A percentile compares a stretch with the other conserved stretches of the same genome.
phyloP scores from a whole-genome alignment of 1,140 invertebrate genomes.

The Onthophagus taurus region DNA sequence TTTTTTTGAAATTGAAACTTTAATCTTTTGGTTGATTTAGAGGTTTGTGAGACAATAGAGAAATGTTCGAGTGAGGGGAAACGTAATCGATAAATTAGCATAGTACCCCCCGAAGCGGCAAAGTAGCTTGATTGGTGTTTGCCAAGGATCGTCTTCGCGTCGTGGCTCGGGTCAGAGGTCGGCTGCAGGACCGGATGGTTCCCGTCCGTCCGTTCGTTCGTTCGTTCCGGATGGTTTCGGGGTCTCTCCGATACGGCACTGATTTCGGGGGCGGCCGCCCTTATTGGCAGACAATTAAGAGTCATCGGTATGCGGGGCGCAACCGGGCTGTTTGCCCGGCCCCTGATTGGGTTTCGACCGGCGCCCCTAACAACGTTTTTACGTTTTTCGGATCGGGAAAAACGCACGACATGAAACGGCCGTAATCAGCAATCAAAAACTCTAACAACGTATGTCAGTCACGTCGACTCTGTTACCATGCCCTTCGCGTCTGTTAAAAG shows the following conservation, averaged over 20 bases:
- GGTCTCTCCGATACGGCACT: constrained; percentile 20
- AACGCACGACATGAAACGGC: background rate
- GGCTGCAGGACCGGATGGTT: no score
- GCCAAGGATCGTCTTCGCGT: constrained; percentile 25
- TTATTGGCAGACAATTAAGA: constrained; percentile 27
- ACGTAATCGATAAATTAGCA: constrained; percentile 18
- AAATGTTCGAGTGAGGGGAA: background rate
- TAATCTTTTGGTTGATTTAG: no score
- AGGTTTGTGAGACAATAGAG: no score
- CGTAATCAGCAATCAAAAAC: background rate
- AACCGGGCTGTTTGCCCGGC: constrained; percentile 21
- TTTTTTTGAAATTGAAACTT: no score
- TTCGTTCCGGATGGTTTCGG: no score
- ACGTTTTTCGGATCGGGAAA: background rate
- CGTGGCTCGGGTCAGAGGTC: constrained; percentile 19
- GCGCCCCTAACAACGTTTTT: constrained; percentile 12
- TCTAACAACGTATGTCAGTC: no score
- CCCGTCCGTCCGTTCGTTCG: no score
- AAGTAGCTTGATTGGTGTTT: constrained; percentile 25
- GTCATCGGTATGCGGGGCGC: constrained; percentile 23
- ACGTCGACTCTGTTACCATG: background rate
- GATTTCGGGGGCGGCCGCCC: constrained; percentile 17
- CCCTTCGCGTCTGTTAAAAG: no score
- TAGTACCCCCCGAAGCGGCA: constrained; percentile 13
- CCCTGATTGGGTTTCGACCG: constrained; percentile 20